Evolutionary conservation across 2,113 vertebrate genomes (phyloP).

Genomic region (Mesocricetus auratus): DNA sequence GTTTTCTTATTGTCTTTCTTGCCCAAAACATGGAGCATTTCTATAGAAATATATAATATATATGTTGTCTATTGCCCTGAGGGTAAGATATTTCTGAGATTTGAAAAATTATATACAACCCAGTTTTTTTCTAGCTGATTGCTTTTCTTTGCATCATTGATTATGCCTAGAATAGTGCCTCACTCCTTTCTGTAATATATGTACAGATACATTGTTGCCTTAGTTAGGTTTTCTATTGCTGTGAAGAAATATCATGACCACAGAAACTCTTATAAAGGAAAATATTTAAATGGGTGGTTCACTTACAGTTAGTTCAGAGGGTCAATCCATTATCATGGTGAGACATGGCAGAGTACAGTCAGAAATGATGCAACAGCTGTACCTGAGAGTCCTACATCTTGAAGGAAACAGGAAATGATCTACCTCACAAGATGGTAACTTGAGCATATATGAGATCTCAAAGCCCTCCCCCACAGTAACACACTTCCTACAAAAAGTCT

Average conservation of each 20-base stretch:
- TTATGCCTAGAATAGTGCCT: neutral
- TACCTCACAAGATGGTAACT: neutral
- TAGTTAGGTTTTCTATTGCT: neutral
- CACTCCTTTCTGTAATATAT: neutral
- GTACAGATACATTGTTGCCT: neutral
- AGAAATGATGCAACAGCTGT: neutral
- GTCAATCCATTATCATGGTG: neutral
- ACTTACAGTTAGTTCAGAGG: neutral
- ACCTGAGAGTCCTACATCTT: neutral
- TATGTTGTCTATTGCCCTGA: neutral
- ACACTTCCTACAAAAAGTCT: neutral
- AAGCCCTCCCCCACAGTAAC: neutral
- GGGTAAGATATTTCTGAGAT: neutral
- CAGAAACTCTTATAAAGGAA: neutral
- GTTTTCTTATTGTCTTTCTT: neutral
- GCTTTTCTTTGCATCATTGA: neutral
- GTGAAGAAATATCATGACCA: neutral
- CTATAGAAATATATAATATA: neutral
- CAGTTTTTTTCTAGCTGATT: neutral
- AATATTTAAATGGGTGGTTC: neutral
- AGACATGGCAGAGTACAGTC: neutral
- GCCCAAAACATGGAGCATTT: neutral
- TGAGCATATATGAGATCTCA: neutral
- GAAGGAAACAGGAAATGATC: neutral
- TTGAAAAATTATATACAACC: neutral